phyloP scores from a whole-genome alignment of 2,113 vertebrate genomes.

The Stercorarius parasiticus region DNA sequence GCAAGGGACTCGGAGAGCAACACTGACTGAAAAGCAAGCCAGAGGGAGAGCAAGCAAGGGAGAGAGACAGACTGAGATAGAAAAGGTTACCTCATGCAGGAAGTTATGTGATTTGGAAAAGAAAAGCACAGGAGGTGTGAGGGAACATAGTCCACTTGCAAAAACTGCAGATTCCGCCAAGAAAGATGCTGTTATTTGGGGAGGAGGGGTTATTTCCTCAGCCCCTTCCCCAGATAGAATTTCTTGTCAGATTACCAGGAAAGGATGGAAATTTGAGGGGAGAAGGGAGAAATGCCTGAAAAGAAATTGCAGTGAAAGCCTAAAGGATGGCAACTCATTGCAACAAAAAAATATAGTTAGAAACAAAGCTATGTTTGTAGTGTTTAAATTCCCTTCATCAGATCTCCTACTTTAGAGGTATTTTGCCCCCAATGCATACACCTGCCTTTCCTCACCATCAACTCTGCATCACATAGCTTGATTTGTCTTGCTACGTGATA shows the following conservation, averaged over 20 bases:
- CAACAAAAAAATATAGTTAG: background rate
- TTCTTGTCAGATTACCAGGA: background rate
- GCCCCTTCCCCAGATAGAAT: background rate
- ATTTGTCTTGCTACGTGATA: background rate
- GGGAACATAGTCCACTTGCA: background rate
- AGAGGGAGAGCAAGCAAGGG: constrained; percentile 38
- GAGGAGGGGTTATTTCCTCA: background rate
- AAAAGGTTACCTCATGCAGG: constrained; percentile 65
- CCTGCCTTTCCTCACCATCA: background rate
- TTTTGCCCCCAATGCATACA: background rate
- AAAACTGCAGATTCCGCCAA: background rate
- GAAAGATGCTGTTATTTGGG: background rate
- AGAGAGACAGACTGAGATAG: constrained; percentile 12
- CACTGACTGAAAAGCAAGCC: constrained; percentile 57
- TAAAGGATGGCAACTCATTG: background rate
- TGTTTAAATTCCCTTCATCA: background rate
- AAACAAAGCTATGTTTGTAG: background rate
- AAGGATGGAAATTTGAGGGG: background rate
- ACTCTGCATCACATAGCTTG: background rate
- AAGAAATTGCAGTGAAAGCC: background rate
- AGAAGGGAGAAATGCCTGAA: background rate
- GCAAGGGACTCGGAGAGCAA: constrained; percentile 69
- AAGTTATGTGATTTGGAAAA: constrained; percentile 56
- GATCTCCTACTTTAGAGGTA: background rate
- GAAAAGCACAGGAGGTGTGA: constrained; percentile 33